A percentile compares a stretch with the other conserved stretches of the same genome.
phyloP scores from a whole-genome alignment of 1,140 invertebrate genomes.

The Radopholus similis region DNA sequence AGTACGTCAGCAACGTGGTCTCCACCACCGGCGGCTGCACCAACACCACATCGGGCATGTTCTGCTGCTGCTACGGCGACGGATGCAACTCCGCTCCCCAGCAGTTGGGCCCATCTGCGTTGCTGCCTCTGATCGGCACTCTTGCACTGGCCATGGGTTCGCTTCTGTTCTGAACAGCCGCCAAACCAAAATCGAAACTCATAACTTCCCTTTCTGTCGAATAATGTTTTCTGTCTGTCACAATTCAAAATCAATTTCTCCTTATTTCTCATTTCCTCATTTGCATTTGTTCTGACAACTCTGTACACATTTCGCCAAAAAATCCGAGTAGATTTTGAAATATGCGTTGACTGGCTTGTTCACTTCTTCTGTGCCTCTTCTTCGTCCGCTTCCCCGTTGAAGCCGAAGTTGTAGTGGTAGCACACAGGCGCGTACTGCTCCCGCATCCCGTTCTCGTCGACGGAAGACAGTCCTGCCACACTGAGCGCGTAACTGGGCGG shows the following conservation, averaged over 20 bases:
- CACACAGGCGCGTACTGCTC: slow-evolving; percentile 1
- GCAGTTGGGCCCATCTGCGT: background rate
- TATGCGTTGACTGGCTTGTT: too few species aligned
- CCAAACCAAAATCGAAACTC: too few species aligned
- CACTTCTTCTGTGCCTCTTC: slow-evolving; percentile 2
- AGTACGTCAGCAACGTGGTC: too few species aligned
- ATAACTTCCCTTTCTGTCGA: too few species aligned
- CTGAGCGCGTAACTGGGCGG: background rate
- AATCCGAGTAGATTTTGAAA: too few species aligned
- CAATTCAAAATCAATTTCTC: too few species aligned
- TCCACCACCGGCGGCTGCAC: background rate
- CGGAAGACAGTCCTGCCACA: background rate
- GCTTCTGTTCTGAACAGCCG: too few species aligned
- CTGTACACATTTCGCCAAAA: too few species aligned
- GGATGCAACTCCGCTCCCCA: slow-evolving; percentile 12
- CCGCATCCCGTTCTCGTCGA: background rate
- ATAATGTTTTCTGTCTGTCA: too few species aligned
- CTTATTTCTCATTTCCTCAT: too few species aligned
- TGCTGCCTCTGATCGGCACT: background rate
- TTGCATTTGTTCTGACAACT: too few species aligned
- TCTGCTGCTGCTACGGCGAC: slow-evolving; percentile 16
- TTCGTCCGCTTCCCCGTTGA: background rate
- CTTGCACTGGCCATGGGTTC: too few species aligned
- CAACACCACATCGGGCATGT: slow-evolving; percentile 6
- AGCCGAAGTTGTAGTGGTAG: slow-evolving; percentile 19